phyloP scores from a whole-genome alignment of 2,797 vertebrate species.

The Arnoldichthys spilopterus region DNA sequence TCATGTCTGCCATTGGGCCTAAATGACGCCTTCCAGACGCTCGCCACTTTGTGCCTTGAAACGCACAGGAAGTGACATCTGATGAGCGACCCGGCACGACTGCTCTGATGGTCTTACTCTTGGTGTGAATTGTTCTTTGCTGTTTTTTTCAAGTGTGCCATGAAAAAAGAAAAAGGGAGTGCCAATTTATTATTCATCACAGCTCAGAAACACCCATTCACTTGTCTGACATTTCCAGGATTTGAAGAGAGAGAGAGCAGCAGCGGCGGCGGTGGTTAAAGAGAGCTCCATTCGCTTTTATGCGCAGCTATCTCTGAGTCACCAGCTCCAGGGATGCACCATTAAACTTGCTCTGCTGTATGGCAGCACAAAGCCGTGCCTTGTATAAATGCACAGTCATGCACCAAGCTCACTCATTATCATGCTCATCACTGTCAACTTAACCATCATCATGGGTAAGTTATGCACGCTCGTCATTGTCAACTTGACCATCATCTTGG shows the following conservation, averaged over 20 bases:
- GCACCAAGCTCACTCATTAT: slow-evolving; percentile 37
- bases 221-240: slow-evolving; percentile 70
- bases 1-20: slow-evolving; percentile 48
- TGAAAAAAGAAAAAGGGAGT: slow-evolving; percentile 43
- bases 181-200: slow-evolving; percentile 74
- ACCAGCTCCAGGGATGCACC: slow-evolving; percentile 22
- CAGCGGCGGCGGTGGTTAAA: slow-evolving; percentile 38
- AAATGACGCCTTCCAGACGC: slow-evolving; percentile 25
- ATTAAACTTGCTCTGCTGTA: slow-evolving; percentile 15
- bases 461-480: slow-evolving; percentile 55
- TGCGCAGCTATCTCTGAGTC: slow-evolving; percentile 38
- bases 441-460: slow-evolving; percentile 55
- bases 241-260: slow-evolving; percentile 47
- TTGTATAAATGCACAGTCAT: slow-evolving; percentile 20
- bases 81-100: slow-evolving; percentile 57
- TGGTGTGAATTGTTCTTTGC: slow-evolving; percentile 62
- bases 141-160: slow-evolving; percentile 60
- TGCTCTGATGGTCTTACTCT: slow-evolving; percentile 61
- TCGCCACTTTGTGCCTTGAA: slow-evolving; percentile 28
- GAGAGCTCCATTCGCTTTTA: slow-evolving; percentile 59
- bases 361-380: neutral
- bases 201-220: slow-evolving; percentile 62
- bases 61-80: slow-evolving; percentile 43
- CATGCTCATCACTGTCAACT: slow-evolving; percentile 58
- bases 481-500: slow-evolving; percentile 52